Evolutionary conservation across 2,113 vertebrate species (phyloP).

Genomic region (Thomomys bottae): DNA sequence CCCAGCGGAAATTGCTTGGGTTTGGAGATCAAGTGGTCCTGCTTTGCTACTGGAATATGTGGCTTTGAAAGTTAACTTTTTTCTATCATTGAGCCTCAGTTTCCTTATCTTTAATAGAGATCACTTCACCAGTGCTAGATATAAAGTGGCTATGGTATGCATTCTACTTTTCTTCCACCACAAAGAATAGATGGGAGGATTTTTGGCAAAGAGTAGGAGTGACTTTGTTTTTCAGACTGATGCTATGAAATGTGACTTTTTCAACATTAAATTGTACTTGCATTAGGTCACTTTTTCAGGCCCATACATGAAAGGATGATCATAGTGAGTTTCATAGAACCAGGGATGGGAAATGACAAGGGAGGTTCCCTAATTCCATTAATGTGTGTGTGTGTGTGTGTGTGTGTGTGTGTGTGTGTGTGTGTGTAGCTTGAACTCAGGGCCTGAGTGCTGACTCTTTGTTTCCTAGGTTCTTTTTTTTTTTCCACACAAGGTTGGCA

Average conservation of each 20-base stretch:
- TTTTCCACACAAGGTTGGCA: no score
- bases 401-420: no score
- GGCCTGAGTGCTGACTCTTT: no score
- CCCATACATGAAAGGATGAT: not conserved
- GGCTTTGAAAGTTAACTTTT: not conserved
- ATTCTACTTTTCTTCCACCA: not conserved
- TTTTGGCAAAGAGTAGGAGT: not conserved
- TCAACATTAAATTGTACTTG: conserved; percentile 8
- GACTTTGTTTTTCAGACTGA: conserved; percentile 29
- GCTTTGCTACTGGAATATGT: not conserved
- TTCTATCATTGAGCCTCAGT: not conserved
- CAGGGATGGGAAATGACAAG: conserved; percentile 16
- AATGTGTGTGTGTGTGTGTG: no score
- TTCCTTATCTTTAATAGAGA: conserved; percentile 22
- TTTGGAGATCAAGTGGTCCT: conserved; percentile 2
- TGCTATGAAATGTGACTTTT: not conserved
- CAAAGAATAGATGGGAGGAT: not conserved
- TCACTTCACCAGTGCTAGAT: not conserved
- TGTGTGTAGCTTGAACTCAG: no score
- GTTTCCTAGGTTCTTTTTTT: no score
- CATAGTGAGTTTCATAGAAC: not conserved
- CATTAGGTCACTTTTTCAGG: conserved; percentile 24
- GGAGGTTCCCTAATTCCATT: not conserved
- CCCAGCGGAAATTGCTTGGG: conserved; percentile 38
- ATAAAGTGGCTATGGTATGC: no score